Conservation (phyloP, 1,140 invertebrate genomes). For the Panagrolaimus sp. region DNA sequence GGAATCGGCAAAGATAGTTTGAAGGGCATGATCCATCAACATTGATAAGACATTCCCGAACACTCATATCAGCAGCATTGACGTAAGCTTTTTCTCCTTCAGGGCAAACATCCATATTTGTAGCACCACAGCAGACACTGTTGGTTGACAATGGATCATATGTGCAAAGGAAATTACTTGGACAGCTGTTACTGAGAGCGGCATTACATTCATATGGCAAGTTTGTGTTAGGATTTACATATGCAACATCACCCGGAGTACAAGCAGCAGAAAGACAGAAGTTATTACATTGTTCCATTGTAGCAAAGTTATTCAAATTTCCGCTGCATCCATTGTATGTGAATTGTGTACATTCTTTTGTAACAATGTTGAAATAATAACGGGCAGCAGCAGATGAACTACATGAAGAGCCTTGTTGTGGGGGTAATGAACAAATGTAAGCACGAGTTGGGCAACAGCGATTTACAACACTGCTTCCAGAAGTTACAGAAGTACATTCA, state of each 20-base stretch:
- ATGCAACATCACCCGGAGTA: conserved; percentile 56
- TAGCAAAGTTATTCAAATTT: conserved; percentile 55
- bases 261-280: conserved; percentile 58
- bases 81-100: conserved; percentile 58
- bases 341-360: conserved; percentile 58
- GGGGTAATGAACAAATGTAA: conserved; percentile 58
- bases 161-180: conserved; percentile 53
- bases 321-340: conserved; percentile 59
- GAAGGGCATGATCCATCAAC: conserved; percentile 54
- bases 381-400: conserved; percentile 51
- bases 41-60: conserved; percentile 55
- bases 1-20: conserved; percentile 56
- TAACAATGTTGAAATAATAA: conserved; percentile 59
- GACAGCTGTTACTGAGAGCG: conserved; percentile 55
- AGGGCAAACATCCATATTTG: conserved; percentile 57
- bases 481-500: conserved; percentile 55
- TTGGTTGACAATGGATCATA: conserved; percentile 56
- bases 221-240: conserved; percentile 58
- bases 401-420: conserved; percentile 54
- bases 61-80: conserved; percentile 56
- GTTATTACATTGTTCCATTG: conserved; percentile 56
- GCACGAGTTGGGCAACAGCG: conserved; percentile 57
- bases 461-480: conserved; percentile 51
- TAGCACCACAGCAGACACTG: conserved; percentile 57
- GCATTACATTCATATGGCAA: conserved; percentile 57